phyloP scores from a whole-genome alignment of 2,888 invertebrate genomes.

The Lasioglossum villosulum region DNA sequence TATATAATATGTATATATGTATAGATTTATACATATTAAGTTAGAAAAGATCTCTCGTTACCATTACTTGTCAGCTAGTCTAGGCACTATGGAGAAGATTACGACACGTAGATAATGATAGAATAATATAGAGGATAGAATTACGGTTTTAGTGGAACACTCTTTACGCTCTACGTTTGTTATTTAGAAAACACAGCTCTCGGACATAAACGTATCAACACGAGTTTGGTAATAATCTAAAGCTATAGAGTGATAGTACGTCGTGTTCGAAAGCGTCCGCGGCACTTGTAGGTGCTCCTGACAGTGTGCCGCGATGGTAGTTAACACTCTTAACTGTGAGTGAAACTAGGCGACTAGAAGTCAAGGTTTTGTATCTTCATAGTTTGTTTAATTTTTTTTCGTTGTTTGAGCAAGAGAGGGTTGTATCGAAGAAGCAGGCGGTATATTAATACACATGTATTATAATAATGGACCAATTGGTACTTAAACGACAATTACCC shows the following conservation, averaged over 20 bases:
- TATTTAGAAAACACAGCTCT: constrained; percentile 17
- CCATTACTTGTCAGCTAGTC: constrained; percentile 76
- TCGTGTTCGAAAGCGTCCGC: neutral
- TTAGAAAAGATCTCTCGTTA: constrained; percentile 65
- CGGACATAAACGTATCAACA: neutral
- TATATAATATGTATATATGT: constrained; percentile 52
- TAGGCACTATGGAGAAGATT: constrained; percentile 70
- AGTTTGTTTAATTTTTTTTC: neutral
- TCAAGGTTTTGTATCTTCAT: neutral
- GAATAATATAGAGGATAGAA: constrained; percentile 40
- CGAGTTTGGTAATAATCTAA: constrained; percentile 26
- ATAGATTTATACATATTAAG: constrained; percentile 60
- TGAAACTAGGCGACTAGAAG: neutral
- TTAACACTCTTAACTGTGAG: neutral
- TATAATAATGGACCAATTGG: neutral
- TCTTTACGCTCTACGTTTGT: constrained; percentile 33
- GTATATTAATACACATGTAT: no score
- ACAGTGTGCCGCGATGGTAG: neutral
- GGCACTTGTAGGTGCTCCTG: neutral
- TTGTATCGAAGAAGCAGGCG: constrained; percentile 56
- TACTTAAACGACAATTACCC: neutral
- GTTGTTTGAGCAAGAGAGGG: neutral
- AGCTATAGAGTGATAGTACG: neutral
- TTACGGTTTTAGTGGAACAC: constrained; percentile 38
- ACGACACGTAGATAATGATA: constrained; percentile 59